Conservation (phyloP, 2,113 vertebrate genomes). For the Dasyurus viverrinus region DNA sequence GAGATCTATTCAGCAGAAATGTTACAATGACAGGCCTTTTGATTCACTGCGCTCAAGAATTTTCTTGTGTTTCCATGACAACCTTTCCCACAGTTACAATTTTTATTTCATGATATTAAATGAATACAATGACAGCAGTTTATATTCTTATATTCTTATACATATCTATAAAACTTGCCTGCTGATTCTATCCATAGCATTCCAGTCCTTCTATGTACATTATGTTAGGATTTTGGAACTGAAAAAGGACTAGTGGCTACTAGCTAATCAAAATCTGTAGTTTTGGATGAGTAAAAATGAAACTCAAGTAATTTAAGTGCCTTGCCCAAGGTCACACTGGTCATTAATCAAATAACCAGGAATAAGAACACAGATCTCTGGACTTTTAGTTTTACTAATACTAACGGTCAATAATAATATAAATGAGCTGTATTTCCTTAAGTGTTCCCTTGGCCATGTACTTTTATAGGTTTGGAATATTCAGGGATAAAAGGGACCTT, state of each 20-base stretch:
- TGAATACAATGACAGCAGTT: constrained; percentile 9
- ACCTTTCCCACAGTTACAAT: neutral
- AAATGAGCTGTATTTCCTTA: neutral
- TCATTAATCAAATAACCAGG: neutral
- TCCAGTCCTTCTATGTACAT: neutral
- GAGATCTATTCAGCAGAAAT: constrained; percentile 24
- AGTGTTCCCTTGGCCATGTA: neutral
- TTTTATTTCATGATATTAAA: neutral
- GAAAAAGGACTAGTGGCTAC: neutral
- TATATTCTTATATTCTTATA: too few species aligned
- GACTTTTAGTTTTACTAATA: neutral
- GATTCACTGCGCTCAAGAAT: neutral
- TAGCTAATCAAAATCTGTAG: neutral
- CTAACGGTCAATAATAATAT: neutral
- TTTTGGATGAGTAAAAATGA: neutral
- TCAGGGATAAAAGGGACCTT: neutral
- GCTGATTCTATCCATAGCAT: neutral
- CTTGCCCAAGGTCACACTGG: neutral
- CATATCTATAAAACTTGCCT: neutral
- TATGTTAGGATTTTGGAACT: neutral
- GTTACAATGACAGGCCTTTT: neutral
- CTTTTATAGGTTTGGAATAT: neutral
- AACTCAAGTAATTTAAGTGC: neutral
- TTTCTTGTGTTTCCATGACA: constrained; percentile 39
- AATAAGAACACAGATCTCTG: neutral